Evolutionary conservation across 2,113 vertebrate species (phyloP), one percentile per base, ranked within the genome.

Genomic region (Cochlearius cochlearius): DNA sequence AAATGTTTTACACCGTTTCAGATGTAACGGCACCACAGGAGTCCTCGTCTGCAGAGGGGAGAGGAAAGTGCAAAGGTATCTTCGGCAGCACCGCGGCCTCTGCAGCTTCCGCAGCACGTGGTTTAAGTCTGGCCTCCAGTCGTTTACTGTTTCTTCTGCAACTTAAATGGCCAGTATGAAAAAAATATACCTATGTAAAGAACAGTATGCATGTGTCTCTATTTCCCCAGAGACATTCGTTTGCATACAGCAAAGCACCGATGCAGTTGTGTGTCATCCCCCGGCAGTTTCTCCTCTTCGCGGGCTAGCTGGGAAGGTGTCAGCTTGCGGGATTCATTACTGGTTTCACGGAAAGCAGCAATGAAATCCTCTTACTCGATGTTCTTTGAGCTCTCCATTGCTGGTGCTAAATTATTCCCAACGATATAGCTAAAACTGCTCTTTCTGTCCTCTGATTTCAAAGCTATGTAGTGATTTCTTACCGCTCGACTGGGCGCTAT

Each of bases 101-200:
- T 20, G 50, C 4, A 12, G 30, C 34, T 52, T 34, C 67, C 26
- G 0, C 11, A 19, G 50, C 52, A 22, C 7, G 0, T 6, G 19
- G 9, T 15, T 52, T 22, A 10, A 21, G 68, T 9, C 76, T 41
- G 7, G 2, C 16, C 43, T 39, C 43, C 9, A 9, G 7, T n/a
- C 52, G 7, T 9, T 21, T 43, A 5, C 22, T 29, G 2, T 11
- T 63, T 29, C 32, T 55, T 49, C 47, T 68, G 82, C 59, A 71
- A 8, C n/a, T 52, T 0, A 38, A 52, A n/a, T 16, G 60, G 58
- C 19, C 45, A 45, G 18, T 45, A 45, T 45, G 43, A 45, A n/a
- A 10, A 53, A 17, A 22, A 14, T 7, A 27, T 14, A 32, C 2
- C 15, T 9, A 3, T 2, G 2, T n/a, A 34, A 26, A 26, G 38